These are phyloP conservation scores for Montifringilla adamsi DNA, from an alignment of 2,113 vertebrate genomes.

Conservation along the genomic window DNA sequence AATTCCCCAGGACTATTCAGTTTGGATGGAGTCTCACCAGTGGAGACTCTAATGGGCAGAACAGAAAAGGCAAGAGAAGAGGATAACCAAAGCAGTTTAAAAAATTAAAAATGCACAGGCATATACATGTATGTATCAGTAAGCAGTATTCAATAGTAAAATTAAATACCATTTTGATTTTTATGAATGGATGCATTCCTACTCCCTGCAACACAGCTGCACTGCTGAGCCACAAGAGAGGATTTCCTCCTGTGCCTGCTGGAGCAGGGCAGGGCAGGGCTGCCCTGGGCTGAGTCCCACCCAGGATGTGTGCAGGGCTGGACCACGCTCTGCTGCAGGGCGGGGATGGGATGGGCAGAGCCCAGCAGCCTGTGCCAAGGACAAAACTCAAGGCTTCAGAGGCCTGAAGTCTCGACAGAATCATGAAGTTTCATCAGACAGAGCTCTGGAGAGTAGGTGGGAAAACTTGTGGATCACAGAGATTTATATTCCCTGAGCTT, in stretches of 20 bases:
- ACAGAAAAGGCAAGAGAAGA: neutral
- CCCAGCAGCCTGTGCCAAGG: neutral
- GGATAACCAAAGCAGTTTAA: neutral
- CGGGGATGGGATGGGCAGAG: neutral
- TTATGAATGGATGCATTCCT: neutral
- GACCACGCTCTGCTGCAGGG: fast-evolving
- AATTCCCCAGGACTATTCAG: neutral
- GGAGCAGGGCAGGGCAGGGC: neutral
- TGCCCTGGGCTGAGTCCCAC: neutral
- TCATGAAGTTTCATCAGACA: neutral
- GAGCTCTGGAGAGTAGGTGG: neutral
- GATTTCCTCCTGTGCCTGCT: neutral
- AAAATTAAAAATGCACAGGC: neutral
- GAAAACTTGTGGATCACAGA: neutral
- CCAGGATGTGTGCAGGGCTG: neutral
- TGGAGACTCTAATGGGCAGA: neutral
- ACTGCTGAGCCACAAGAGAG: fast-evolving
- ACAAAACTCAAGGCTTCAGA: neutral
- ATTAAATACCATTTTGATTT: neutral
- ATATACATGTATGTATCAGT: no score
- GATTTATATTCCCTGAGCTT: neutral
- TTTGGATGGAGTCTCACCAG: neutral
- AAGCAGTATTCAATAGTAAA: neutral
- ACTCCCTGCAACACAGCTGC: fast-evolving
- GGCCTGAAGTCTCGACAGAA: neutral